Evolutionary conservation across 2,113 vertebrate genomes (phyloP).

Genomic region (Motacilla alba): DNA sequence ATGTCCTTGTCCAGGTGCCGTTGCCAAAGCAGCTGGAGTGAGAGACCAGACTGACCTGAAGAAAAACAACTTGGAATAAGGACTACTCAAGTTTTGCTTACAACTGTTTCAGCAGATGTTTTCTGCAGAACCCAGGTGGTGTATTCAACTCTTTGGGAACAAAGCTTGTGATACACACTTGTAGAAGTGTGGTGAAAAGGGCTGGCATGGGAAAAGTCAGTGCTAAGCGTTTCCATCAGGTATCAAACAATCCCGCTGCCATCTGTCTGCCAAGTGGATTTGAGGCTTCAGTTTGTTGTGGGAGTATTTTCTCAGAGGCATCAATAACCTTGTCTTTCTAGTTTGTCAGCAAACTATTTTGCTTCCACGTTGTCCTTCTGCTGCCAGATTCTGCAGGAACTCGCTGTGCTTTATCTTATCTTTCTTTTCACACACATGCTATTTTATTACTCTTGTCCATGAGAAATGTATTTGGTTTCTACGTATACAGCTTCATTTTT

Average conservation of each 20-base stretch:
- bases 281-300: not conserved
- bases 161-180: not conserved
- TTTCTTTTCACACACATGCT: not conserved
- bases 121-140: slow-evolving; percentile 55
- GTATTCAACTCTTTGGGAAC: slow-evolving; percentile 33
- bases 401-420: not conserved
- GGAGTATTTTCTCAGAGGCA: slow-evolving; percentile 41
- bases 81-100: slow-evolving; percentile 33
- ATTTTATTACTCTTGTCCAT: not conserved
- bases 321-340: slow-evolving; percentile 45
- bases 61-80: slow-evolving; percentile 29
- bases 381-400: slow-evolving; percentile 39
- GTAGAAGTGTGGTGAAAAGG: not conserved
- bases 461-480: slow-evolving; percentile 9
- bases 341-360: slow-evolving; percentile 38
- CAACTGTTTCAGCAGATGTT: slow-evolving; percentile 18
- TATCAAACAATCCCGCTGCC: not conserved
- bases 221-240: not conserved
- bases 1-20: slow-evolving; percentile 79
- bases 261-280: slow-evolving; percentile 29
- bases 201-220: slow-evolving; percentile 28
- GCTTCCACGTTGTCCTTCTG: slow-evolving; percentile 43
- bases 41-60: slow-evolving; percentile 5
- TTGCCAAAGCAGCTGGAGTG: slow-evolving; percentile 89
- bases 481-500: slow-evolving; percentile 35